Evolutionary conservation across 1,140 invertebrate genomes (phyloP).

Genomic region (Reticulitermes speratus): DNA sequence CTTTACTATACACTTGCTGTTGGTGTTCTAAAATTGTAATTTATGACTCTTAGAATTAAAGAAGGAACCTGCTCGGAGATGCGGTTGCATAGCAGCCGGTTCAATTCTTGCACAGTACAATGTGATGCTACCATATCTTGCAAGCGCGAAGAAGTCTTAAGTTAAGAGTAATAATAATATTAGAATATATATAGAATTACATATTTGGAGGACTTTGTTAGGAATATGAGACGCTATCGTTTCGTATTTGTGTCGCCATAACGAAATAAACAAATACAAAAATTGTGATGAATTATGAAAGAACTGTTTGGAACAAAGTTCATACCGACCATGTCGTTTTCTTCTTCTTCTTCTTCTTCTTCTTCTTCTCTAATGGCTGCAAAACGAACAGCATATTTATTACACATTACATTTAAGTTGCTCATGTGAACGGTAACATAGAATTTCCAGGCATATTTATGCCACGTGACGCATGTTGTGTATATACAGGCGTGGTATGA

Average conservation of each 20-base stretch:
- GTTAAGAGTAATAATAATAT: conserved; percentile 25
- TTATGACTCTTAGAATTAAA: conserved; percentile 30
- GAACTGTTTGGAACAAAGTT: conserved; percentile 25
- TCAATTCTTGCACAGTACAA: conserved; percentile 22
- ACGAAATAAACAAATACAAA: neutral
- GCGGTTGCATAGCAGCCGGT: conserved; percentile 29
- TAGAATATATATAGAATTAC: conserved; percentile 18
- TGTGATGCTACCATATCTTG: conserved; percentile 36
- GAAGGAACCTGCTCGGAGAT: neutral
- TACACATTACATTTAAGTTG: neutral
- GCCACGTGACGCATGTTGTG: neutral
- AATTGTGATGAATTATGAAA: conserved; percentile 26
- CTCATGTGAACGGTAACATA: neutral
- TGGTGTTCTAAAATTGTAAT: conserved; percentile 32
- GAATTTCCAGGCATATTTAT: neutral
- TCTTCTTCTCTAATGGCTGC: neutral
- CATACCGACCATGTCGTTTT: neutral
- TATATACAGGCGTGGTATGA: conserved; percentile 4
- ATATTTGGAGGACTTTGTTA: conserved; percentile 19
- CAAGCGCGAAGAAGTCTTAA: conserved; percentile 9
- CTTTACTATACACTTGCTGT: conserved; percentile 2
- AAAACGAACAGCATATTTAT: neutral
- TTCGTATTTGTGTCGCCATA: conserved; percentile 22
- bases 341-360: neutral
- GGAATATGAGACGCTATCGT: neutral